Evolutionary conservation across 2,888 invertebrate genomes (phyloP), one percentile per base, ranked within the genome.

Genomic region (Lasioglossum oenotherae): DNA sequence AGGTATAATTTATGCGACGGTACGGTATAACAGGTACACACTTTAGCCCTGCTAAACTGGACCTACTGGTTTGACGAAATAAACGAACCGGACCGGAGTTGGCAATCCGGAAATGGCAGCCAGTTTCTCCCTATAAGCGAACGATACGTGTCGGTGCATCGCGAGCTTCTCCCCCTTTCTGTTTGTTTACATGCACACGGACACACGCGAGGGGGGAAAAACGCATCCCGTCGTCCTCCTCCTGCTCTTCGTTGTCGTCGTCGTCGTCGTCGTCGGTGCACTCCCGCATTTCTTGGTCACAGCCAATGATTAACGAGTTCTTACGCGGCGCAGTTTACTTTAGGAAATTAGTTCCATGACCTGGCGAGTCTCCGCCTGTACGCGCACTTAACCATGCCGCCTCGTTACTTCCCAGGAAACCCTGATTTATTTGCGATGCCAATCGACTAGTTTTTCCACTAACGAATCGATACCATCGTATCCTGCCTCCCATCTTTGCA

Each of bases 1-100:
- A 44, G 35, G 1, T 27, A 78, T 81, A 82, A 86, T 84, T 71
- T 75, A 80, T 80, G 74, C 78, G n/a, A n/a, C 80, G 38, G 46
- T 69, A 49, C 74, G 72, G 44, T 57, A 64, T 75, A 84, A 80
- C 86, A 87, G 85, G 79, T 82, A 86, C 82, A 86, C 82, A 72
- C 73, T 23, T 78, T 85, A 77, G 72, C 82, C 81, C 82, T 73
- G 83, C 76, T 87, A 83, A 85, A 88, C 88, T 76, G 78, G 87
- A 87, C 79, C 82, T 79, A 82, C 88, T 81, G 73, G 87, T 87
- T 87, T 76, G 72, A 85, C 77, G 81, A 85, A 81, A 87, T 81
- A 82, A 88, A 83, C 80, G 49, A 88, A 83, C 81, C 81, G 87
- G 78, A 85, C 72, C 76, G 57, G 71, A 75, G 80, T 75, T 31